phyloP scores from a whole-genome alignment of 2,797 vertebrate genomes.

The Heteromormyrus szaboi region DNA sequence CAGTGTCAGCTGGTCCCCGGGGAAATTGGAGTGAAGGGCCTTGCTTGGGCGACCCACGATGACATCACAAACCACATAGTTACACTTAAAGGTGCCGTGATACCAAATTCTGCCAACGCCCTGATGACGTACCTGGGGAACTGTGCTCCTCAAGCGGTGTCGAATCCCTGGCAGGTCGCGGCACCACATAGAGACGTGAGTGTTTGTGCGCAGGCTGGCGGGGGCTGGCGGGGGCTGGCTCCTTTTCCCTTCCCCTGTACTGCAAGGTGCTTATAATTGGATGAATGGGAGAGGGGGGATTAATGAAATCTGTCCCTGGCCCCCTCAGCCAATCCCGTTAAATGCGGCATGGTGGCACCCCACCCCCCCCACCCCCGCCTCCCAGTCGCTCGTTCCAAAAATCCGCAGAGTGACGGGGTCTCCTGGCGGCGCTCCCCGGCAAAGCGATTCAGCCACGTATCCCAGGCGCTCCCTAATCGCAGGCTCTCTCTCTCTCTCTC shows the following conservation, averaged over 20 bases:
- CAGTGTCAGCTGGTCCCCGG: not conserved
- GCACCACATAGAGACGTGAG: not conserved
- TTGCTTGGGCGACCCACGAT: not conserved
- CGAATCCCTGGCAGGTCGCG: not conserved
- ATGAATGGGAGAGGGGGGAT: slow-evolving; percentile 48
- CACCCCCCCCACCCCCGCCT: not conserved
- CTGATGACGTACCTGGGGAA: not conserved
- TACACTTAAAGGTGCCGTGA: not conserved
- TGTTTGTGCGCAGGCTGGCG: not conserved
- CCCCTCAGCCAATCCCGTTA: slow-evolving; percentile 51
- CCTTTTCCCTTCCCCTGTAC: slow-evolving; percentile 29
- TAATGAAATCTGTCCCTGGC: slow-evolving; percentile 45
- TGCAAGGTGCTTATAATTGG: slow-evolving; percentile 53
- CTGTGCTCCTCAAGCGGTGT: not conserved
- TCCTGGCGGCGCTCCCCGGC: slow-evolving; percentile 28
- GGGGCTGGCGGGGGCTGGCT: not conserved
- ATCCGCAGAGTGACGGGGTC: slow-evolving; percentile 20
- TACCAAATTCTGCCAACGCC: not conserved
- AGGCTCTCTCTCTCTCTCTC: not conserved
- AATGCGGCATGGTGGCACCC: slow-evolving; percentile 30
- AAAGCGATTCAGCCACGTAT: not conserved
- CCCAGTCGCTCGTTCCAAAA: slow-evolving; percentile 15
- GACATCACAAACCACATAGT: not conserved
- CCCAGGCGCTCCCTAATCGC: slow-evolving; percentile 7
- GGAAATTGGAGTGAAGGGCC: not conserved